Conservation (phyloP, 2,888 invertebrate genomes). For the Encarsia formosa region DNA sequence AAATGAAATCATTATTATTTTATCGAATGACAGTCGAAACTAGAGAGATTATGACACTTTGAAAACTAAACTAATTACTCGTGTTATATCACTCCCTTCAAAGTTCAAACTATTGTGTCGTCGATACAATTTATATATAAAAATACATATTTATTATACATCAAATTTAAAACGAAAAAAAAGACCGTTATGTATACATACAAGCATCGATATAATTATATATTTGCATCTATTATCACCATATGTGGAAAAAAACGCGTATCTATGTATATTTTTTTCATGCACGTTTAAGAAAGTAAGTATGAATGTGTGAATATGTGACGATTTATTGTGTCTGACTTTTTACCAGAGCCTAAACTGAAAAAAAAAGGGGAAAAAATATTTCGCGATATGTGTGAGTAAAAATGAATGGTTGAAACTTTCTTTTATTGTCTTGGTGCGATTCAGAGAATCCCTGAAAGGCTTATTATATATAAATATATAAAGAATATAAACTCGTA, state of each 20-base stretch:
- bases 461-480: constrained; percentile 21
- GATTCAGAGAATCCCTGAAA: constrained; percentile 10
- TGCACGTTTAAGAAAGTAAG: constrained; percentile 17
- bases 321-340: constrained; percentile 10
- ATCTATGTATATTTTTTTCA: constrained; percentile 28
- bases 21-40: constrained; percentile 26
- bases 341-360: constrained; percentile 27
- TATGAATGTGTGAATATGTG: constrained; percentile 1
- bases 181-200: constrained; percentile 19
- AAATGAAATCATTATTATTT: constrained; percentile 9
- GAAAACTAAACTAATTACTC: constrained; percentile 20
- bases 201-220: constrained; percentile 26
- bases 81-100: constrained; percentile 25
- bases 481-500: constrained; percentile 16
- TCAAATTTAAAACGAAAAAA: constrained; percentile 21
- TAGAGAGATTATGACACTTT: constrained; percentile 27
- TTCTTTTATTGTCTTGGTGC: constrained; percentile 20
- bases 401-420: constrained; percentile 9
- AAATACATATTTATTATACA: constrained; percentile 12
- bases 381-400: constrained; percentile 4
- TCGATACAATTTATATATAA: constrained; percentile 26
- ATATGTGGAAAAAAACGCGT: constrained; percentile 17
- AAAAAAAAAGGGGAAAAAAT: constrained; percentile 9
- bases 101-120: constrained; percentile 28
- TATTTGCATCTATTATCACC: constrained; percentile 23